A percentile compares a stretch with the other conserved stretches of the same genome.
These are phyloP conservation scores for Luffia ferchaultella DNA, from an alignment of 2,888 invertebrate species.

Conservation along the genomic window DNA sequence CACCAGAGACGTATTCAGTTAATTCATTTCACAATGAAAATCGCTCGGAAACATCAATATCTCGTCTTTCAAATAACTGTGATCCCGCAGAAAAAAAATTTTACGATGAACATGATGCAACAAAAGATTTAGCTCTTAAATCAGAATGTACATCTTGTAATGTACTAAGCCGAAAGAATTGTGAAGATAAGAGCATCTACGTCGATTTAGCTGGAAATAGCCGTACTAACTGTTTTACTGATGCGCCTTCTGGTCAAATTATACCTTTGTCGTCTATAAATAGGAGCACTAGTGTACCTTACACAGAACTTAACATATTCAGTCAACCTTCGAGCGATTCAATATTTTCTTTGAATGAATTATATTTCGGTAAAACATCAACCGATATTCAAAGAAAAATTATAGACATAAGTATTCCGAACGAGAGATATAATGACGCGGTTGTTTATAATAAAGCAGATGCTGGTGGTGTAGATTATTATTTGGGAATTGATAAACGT, in stretches of 20 bases:
- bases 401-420: not conserved
- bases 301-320: not conserved
- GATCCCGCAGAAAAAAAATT: too few species aligned
- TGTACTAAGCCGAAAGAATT: not conserved
- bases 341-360: not conserved
- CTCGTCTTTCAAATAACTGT: too few species aligned
- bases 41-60: too few species aligned
- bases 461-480: not conserved
- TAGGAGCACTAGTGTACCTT: not conserved
- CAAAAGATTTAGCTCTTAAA: not conserved
- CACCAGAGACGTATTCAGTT: too few species aligned
- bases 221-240: not conserved
- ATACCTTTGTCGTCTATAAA: too few species aligned
- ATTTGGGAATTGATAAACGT: not conserved
- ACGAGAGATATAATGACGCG: not conserved
- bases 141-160: not conserved
- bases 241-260: not conserved
- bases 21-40: too few species aligned
- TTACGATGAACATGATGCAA: too few species aligned
- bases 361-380: not conserved
- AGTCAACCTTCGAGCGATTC: not conserved
- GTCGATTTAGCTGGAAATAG: not conserved
- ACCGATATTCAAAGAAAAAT: not conserved
- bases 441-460: not conserved
- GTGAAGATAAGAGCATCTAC: not conserved